Conservation (phyloP, 2,113 vertebrate species). For the Plestiodon gilberti region DNA sequence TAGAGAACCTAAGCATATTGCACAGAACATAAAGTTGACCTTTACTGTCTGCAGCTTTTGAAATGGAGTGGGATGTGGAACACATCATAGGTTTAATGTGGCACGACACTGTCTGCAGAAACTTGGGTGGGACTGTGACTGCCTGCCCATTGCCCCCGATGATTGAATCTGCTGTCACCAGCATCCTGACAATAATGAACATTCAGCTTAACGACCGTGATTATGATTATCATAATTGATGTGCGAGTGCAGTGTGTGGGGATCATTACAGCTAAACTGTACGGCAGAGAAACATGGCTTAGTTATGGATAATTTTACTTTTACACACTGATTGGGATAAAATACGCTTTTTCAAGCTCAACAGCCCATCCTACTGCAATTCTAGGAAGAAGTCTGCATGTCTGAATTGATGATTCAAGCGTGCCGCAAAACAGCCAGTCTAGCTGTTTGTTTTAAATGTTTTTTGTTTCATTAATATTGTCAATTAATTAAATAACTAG, state of each 20-base stretch:
- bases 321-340: conserved; percentile 78
- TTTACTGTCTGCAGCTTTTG: conserved; percentile 78
- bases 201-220: conserved; percentile 87
- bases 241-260: conserved; percentile 80
- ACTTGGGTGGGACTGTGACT: conserved; percentile 80
- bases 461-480: conserved; percentile 73
- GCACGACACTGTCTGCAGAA: conserved; percentile 80
- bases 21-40: conserved; percentile 87
- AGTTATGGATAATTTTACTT: conserved; percentile 79
- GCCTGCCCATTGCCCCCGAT: conserved; percentile 76
- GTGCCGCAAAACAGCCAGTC: conserved; percentile 59
- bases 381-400: conserved; percentile 61
- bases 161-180: conserved; percentile 88
- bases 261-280: conserved; percentile 83
- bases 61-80: conserved; percentile 84
- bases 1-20: conserved; percentile 84
- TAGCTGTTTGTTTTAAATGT: conserved; percentile 70
- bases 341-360: conserved; percentile 74
- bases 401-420: conserved; percentile 56
- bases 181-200: conserved; percentile 88
- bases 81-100: conserved; percentile 83
- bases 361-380: conserved; percentile 68
- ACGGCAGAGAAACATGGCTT: conserved; percentile 74
- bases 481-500: conserved; percentile 76
- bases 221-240: conserved; percentile 92